Evolutionary conservation across 2,797 vertebrate genomes (phyloP), one percentile per base, ranked within the genome.

Genomic region (Pangasius djambal): DNA sequence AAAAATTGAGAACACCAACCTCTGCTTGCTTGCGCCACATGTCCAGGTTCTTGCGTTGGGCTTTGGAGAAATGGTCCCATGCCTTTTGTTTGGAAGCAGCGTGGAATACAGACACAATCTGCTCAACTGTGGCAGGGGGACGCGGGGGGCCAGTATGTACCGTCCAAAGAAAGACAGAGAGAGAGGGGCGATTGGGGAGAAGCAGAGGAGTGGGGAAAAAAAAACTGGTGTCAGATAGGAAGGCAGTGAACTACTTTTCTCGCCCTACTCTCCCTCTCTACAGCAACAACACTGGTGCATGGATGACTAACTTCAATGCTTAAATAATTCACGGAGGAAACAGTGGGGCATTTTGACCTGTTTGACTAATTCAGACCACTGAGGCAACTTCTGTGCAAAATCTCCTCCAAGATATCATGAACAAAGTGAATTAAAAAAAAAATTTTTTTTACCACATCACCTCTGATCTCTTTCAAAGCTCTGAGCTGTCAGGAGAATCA

Each of bases 41-140:
- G 93, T 98, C 98, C 97, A 99, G 97, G 97, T 99, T 99, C 97
- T 99, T 99, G 96, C 98, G 98, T 94, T 99, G 98, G 94, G 98
- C 98, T 98, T 99, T 99, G 96, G 98, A 98, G 97, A 99, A 99
- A 98, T 99, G 98, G 98, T 99, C 98, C 98, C 98, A 99, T 95
- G 98, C 98, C 96, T 98, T 99, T 97, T 99, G 98, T 97, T 99
- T 99, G 97, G 98, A 98, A 95, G 98, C 96, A 90, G 98, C 98
- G 97, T 97, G 97, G 97, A 99, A 99, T 96, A 99, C 98, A 96
- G 98, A 98, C 96, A 99, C 97, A 97, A 99, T 99, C 97, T 99
- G 98, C 95, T 99, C 98, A 97, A 99, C 98, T 99, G 97, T 94
- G 96, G 97, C 94, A 79, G 93, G 93, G 94, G 94, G 94, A 92